Percentiles rank a stretch among this genome's conserved stretches.
Conservation (phyloP, 2,888 invertebrate genomes). For the Drosophila cyrtoloma region DNA sequence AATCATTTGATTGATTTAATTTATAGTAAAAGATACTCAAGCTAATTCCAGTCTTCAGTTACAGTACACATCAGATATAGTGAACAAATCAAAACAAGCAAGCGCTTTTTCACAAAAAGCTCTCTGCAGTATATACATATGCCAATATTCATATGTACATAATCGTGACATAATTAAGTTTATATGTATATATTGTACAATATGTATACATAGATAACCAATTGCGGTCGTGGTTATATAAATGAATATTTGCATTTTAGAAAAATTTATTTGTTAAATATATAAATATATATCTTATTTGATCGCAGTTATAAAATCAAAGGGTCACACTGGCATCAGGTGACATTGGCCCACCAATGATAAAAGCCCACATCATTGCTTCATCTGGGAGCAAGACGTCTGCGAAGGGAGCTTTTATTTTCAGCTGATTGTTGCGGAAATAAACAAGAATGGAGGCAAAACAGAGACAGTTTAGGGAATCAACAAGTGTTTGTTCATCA, state of each 20-base stretch:
- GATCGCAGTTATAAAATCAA: background rate
- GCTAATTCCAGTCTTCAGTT: background rate
- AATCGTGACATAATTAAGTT: background rate
- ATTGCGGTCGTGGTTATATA: background rate
- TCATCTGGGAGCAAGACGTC: background rate
- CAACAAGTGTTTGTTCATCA: slow-evolving; percentile 63
- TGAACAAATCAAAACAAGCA: background rate
- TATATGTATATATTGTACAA: background rate
- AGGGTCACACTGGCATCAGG: slow-evolving; percentile 27
- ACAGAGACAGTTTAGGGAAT: slow-evolving; percentile 15
- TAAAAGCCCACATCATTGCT: slow-evolving; percentile 56
- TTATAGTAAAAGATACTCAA: background rate
- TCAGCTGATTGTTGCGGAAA: slow-evolving; percentile 46
- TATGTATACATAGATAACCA: background rate
- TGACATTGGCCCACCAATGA: slow-evolving; percentile 33
- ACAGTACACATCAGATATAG: background rate
- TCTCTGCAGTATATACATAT: background rate
- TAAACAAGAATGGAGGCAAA: slow-evolving; percentile 28
- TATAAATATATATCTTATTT: background rate
- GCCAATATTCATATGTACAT: background rate
- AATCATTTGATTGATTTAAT: background rate
- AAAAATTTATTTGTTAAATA: background rate
- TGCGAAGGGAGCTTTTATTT: background rate
- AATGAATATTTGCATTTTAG: background rate
- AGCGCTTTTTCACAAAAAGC: background rate